These are phyloP conservation scores for Agonum fuliginosum DNA, from an alignment of 2,888 invertebrate species.

Conservation along the genomic window DNA sequence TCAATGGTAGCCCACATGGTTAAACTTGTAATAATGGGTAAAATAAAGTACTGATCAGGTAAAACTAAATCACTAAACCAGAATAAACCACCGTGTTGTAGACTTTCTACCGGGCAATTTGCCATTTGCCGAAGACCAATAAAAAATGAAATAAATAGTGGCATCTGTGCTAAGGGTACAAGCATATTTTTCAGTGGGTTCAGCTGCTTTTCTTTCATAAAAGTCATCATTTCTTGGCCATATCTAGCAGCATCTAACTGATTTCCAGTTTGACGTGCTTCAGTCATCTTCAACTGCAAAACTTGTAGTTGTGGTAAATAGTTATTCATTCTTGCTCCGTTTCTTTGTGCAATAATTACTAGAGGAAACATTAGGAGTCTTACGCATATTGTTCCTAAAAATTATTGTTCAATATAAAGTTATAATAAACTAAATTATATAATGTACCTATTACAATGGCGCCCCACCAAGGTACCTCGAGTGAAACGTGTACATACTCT, in stretches of 20 bases:
- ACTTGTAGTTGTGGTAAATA: conserved; percentile 89
- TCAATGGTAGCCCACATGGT: conserved; percentile 90
- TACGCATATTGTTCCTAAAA: conserved; percentile 83
- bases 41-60: conserved; percentile 90
- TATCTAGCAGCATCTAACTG: conserved; percentile 84
- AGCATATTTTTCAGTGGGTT: conserved; percentile 88
- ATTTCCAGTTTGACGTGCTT: conserved; percentile 90
- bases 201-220: conserved; percentile 88
- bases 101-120: conserved; percentile 91
- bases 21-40: conserved; percentile 89
- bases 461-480: conserved; percentile 95
- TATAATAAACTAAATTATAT: conserved; percentile 32
- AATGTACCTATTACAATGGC: conserved; percentile 83
- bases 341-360: conserved; percentile 87
- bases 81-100: conserved; percentile 89
- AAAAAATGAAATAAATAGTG: conserved; percentile 94
- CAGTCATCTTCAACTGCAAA: conserved; percentile 88
- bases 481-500: conserved; percentile 87
- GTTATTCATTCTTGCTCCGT: conserved; percentile 87
- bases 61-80: conserved; percentile 97
- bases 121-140: conserved; percentile 92
- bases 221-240: conserved; percentile 85
- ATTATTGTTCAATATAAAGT: conserved; percentile 30
- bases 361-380: conserved; percentile 89
- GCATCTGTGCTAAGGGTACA: conserved; percentile 86